Evolutionary conservation across 1,140 invertebrate genomes (phyloP), one percentile per base, ranked within the genome.

Genomic region (Drosophila rufa): DNA sequence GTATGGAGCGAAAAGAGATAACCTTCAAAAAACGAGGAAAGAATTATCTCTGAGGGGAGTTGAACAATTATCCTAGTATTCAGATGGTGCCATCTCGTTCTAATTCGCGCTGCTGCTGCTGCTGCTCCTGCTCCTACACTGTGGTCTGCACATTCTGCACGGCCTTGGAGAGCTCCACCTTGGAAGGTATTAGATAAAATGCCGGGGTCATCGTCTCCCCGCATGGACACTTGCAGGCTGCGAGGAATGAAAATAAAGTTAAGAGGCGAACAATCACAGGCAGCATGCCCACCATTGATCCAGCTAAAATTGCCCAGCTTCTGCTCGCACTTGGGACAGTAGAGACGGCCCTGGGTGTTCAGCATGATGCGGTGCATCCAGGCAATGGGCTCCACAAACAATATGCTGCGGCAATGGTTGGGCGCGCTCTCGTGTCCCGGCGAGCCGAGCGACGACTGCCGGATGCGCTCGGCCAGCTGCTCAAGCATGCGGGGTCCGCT

Each of bases 111-210:
- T 38, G 33, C 9, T 6, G 51, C 30, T 15, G 1, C 47, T 50
- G 25, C 38, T 19, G 25, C 9, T 33, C 5, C 33, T 7, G 25
- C 45, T 8, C 36, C 22, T 95, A 97, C 79, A 97, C 94, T 17
- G 97, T 97, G 38, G 96, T 95, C 93, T 97, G 96, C 65, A 98
- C 95, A 92, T 97, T 98, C 92, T 97, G 96, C 42, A 98, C 96
- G 58, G 96, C 95, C 92, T 97, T 97, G 61, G 96, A 96, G 94
- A 96, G 96, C 91, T 98, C 97, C 47, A 98, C 96, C 93, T 97
- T 97, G 4, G 96, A 97, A 51, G 96, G 96, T 80, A 97, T 96
- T 56, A 98, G 93, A 93, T 97, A 97, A 94, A 97, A 98, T 9
- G 96, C 96, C 1, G 97, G 97, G 19, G 96, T 96, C 59, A 97